Evolutionary conservation across 2,113 vertebrate genomes (phyloP), one percentile per base, ranked within the genome.

Genomic region (Dolichotis patagonum): DNA sequence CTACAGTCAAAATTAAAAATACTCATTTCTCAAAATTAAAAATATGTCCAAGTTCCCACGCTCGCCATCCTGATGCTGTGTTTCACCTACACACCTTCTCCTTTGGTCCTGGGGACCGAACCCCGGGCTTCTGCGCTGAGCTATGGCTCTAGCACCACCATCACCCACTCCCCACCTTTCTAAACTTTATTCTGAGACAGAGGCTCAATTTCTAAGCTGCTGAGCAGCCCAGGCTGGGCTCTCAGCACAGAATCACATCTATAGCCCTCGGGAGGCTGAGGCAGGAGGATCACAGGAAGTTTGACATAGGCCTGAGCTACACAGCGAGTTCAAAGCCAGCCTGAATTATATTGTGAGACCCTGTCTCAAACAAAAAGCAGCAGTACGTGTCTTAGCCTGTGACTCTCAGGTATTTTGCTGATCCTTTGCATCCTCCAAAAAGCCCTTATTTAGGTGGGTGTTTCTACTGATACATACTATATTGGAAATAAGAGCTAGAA

Each of bases 381-480:
- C 46, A 11, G 7, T 11, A 20, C 17, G 7, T 43, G 3, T 46
- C 16, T 75, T 8, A 63, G 14, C 32, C 26, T 93, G 1, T 30
- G 38, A 28, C 83, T n/a, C 43, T 43, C 24, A 67, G 69, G 24
- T 63, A 89, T 83, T 97, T 90, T 78, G 7, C 11, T 24, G 35
- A 12, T 32, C 19, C 60, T 80, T 46, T 88, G 56, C 2, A 65
- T 9, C 8, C 17, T 52, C 46, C 56, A n/a, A n/a, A 4, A 73
- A 86, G 54, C 3, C 30, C 38, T 43, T 20, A 7, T 32, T 84
- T 41, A 28, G 16, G 8, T 71, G 9, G 5, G 22, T 28, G 0
- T 58, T 24, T 67, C 62, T 84, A 63, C 41, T 60, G 24, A 54
- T 26, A 54, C 43, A 73, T 81, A 65, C 14, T 54, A 17, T 41